Percentiles rank a stretch among this genome's conserved stretches.
phyloP scores from a whole-genome alignment of 2,888 invertebrate genomes.

The Hesperia comma region DNA sequence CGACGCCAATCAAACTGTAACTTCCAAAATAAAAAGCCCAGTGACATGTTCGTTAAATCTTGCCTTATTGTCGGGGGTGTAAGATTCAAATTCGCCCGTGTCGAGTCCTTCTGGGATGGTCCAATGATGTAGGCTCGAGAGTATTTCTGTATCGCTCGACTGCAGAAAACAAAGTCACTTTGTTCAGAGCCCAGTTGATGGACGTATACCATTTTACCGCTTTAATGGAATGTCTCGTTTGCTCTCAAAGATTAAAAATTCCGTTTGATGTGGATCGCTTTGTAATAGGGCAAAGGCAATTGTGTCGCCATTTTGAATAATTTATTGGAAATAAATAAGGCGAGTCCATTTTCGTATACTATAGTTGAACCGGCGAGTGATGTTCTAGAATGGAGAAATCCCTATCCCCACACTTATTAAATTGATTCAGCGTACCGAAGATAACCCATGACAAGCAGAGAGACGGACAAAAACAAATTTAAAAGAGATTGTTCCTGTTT shows the following conservation, averaged over 20 bases:
- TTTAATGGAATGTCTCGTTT: conserved; percentile 39
- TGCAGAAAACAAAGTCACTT: conserved; percentile 52
- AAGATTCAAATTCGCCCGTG: conserved; percentile 9
- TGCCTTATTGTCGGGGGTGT: neutral
- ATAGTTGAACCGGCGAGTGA: no score
- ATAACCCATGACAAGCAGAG: no score
- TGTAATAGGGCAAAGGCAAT: conserved; percentile 8
- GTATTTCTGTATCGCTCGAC: conserved; percentile 46
- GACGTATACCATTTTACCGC: conserved; percentile 50
- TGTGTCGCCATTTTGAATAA: conserved; percentile 1
- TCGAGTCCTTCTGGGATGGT: conserved; percentile 12
- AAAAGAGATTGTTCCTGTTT: no score
- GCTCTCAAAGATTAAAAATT: conserved; percentile 24
- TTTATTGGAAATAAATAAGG: neutral
- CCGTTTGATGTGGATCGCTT: conserved; percentile 27
- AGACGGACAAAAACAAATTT: no score
- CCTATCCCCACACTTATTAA: no score
- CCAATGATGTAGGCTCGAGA: conserved; percentile 41
- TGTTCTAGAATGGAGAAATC: neutral
- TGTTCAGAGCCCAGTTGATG: conserved; percentile 46
- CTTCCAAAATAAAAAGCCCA: conserved; percentile 42
- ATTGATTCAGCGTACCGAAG: no score
- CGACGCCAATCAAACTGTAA: conserved; percentile 61
- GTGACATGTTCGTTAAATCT: neutral
- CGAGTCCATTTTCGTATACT: no score